Evolutionary conservation across 2,888 invertebrate genomes (phyloP), one percentile per base, ranked within the genome.

Genomic region (Serripes groenlandicus): DNA sequence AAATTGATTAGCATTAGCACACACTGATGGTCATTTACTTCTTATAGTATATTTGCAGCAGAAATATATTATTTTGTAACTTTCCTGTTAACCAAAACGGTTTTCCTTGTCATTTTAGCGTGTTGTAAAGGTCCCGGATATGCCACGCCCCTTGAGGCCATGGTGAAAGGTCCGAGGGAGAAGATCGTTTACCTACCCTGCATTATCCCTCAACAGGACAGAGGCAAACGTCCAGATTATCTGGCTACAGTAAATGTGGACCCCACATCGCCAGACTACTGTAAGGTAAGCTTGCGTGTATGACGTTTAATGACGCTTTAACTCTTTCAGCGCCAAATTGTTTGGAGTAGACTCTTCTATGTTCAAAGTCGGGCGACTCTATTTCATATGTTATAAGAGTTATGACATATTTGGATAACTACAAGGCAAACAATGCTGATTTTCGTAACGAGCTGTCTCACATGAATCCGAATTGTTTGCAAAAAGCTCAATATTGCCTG

Each of bases 191-290:
- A 99, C 94, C 97, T 98, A n/a, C 96, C 97, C 32, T 98, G 98
- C 91, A 96, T 98, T 58, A 97, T 97, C 90, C 91, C 91, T 18
- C 90, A 90, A 37, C 87, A 85, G 9, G 77, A 83, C 3, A 83
- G 81, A 11, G 75, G 83, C 11, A 96, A 96, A 0, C 97, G 97
- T 92, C 96, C 97, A 1, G 99, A 99, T 95, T 97, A 98, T 92
- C 95, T 99, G 84, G 97, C 98, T 21, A 98, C 98, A 0, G 96
- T 99, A 0, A 98, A 99, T 93, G 97, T 99, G 0, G 97, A 99
- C 94, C 98, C 98, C 0, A 94, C 96, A 0, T 99, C 99, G 79
- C 95, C 97, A 15, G 97, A 97, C 1, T 99, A 97, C 94, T 96
- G 97, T 88, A 96, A 98, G 96, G 98, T 97, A 34, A 32, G 30